phyloP scores from a whole-genome alignment of 2,797 vertebrate genomes.

The Parambassis ranga region DNA sequence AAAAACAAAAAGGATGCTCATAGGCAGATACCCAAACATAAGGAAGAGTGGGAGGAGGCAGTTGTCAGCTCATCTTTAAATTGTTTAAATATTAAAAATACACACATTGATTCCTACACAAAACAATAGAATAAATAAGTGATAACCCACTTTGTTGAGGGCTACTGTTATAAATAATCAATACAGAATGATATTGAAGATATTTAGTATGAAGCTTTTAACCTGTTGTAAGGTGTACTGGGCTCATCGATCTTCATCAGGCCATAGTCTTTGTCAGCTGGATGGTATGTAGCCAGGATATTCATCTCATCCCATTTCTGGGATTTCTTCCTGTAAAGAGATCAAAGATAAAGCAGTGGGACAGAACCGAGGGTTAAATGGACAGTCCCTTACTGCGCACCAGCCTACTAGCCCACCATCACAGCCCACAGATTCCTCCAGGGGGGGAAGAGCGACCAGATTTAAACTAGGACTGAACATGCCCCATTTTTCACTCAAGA shows the following conservation, averaged over 20 bases:
- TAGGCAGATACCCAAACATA: no score
- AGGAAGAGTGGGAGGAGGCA: no score
- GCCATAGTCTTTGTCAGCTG: slow-evolving; percentile 96
- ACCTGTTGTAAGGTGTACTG: slow-evolving; percentile 96
- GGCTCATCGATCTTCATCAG: slow-evolving; percentile 99
- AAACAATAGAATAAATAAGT: not conserved
- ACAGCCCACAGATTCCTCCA: slow-evolving; percentile 35
- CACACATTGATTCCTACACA: fast-evolving
- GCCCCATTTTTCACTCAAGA: slow-evolving; percentile 56
- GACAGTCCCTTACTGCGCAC: not conserved
- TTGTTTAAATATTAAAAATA: no score
- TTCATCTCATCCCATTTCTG: slow-evolving; percentile 99
- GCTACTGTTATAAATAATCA: not conserved
- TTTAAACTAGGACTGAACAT: slow-evolving; percentile 59
- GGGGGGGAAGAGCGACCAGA: slow-evolving; percentile 28
- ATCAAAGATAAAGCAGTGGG: slow-evolving; percentile 4
- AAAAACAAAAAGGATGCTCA: no score
- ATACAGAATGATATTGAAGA: not conserved
- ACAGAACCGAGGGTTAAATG: slow-evolving; percentile 12
- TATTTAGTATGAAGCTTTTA: not conserved
- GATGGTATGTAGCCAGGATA: slow-evolving; percentile 97
- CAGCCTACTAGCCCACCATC: slow-evolving; percentile 10
- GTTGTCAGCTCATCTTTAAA: no score
- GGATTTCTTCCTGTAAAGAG: slow-evolving; percentile 89
- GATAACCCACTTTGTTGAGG: not conserved